Evolutionary conservation across 2,113 vertebrate genomes (phyloP).

Genomic region (Axis porcinus): DNA sequence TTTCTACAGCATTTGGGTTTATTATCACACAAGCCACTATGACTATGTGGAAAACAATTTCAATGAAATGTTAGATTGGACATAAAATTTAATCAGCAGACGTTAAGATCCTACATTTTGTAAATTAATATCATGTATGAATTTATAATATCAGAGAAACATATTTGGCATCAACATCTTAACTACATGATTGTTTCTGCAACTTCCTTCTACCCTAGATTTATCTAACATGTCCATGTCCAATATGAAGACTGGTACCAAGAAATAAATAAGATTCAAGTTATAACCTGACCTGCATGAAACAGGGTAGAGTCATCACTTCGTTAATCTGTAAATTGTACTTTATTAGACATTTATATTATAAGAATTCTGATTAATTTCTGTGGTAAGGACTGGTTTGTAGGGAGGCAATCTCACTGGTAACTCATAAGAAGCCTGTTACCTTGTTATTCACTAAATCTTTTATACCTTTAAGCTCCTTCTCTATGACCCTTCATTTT

Average conservation of each 20-base stretch:
- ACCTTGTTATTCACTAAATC: not conserved
- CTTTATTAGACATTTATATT: not conserved
- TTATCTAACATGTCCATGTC: not conserved
- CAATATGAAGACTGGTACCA: not conserved
- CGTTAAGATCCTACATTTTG: not conserved
- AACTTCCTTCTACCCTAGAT: not conserved
- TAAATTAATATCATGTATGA: not conserved
- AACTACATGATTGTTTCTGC: not conserved
- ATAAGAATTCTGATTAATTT: not conserved
- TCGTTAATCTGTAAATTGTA: not conserved
- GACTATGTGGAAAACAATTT: not conserved
- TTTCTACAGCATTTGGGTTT: not conserved
- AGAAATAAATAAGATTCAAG: not conserved
- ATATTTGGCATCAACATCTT: not conserved
- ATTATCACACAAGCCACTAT: not conserved
- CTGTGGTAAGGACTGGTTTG: not conserved
- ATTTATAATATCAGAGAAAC: constrained; percentile 3
- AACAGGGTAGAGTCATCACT: not conserved
- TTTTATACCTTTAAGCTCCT: not conserved
- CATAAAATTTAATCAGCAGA: not conserved
- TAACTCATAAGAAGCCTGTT: not conserved
- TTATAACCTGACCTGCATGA: not conserved
- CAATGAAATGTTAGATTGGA: not conserved
- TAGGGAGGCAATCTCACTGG: not conserved
- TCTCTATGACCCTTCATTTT: not conserved